Evolutionary conservation across 2,888 invertebrate species (phyloP), one percentile per base, ranked within the genome.

Genomic region (Tupiocoris notatus): DNA sequence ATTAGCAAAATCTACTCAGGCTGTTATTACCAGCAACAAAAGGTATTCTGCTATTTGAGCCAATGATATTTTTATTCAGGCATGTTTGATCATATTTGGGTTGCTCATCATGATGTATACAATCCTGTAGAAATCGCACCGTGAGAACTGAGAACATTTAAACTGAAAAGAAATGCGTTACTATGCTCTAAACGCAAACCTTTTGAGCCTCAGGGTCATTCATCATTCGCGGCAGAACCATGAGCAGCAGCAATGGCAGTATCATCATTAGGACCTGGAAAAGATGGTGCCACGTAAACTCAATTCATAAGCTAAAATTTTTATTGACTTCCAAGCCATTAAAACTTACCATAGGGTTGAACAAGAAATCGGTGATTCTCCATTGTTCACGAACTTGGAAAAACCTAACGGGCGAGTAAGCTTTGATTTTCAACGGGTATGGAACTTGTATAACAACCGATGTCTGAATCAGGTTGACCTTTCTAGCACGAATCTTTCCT

Each of bases 121-220:
- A n/a, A n/a, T n/a, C n/a, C n/a, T n/a, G n/a, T n/a, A n/a, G n/a
- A n/a, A n/a, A n/a, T n/a, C n/a, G n/a, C n/a, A n/a, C n/a, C n/a
- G n/a, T n/a, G n/a, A n/a, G n/a, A n/a, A n/a, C n/a, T n/a, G n/a
- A n/a, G n/a, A n/a, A n/a, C n/a, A n/a, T n/a, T n/a, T n/a, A n/a
- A n/a, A n/a, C n/a, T n/a, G n/a, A n/a, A n/a, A n/a, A n/a, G n/a
- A n/a, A n/a, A n/a, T n/a, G n/a, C n/a, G n/a, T n/a, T n/a, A n/a
- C n/a, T n/a, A n/a, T n/a, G n/a, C n/a, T n/a, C n/a, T n/a, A n/a
- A n/a, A n/a, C n/a, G n/a, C n/a, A n/a, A n/a, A 89, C 89, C 85
- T 96, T 96, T 83, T 96, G 94, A 1, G 98, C 94, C 84, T 98
- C 97, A 2, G 98, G 97, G 85, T 98, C 98, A 83, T 95, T 97